Percentiles rank a stretch among this genome's conserved stretches.
These are phyloP conservation scores for Phaedon cochleariae DNA, from an alignment of 2,888 invertebrate species.

Conservation along the genomic window DNA sequence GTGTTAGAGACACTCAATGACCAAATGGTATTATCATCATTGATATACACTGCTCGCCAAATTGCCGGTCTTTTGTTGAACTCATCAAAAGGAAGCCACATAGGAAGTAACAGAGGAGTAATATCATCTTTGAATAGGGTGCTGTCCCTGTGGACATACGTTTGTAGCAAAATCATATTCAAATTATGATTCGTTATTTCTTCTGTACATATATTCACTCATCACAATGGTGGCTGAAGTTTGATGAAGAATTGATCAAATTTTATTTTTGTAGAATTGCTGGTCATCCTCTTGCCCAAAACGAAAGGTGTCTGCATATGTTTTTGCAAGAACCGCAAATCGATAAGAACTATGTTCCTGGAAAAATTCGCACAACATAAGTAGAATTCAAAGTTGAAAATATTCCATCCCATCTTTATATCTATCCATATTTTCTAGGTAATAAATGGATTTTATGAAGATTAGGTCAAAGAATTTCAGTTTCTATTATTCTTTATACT, in stretches of 20 bases:
- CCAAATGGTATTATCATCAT: too few relatives aligned
- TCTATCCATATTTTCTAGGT: constrained; percentile 21
- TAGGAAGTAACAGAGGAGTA: too few relatives aligned
- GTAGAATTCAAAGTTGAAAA: constrained; percentile 31
- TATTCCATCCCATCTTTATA: constrained; percentile 42
- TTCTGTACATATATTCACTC: not conserved
- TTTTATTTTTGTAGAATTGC: constrained; percentile 77
- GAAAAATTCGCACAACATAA: constrained; percentile 97
- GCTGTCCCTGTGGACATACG: too few relatives aligned
- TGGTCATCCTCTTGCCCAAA: constrained; percentile 98
- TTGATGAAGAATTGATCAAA: too few relatives aligned
- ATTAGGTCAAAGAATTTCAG: not conserved
- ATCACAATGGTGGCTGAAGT: not conserved
- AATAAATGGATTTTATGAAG: not conserved
- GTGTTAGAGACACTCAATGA: too few relatives aligned
- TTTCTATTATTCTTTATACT: not conserved
- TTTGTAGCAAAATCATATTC: too few relatives aligned
- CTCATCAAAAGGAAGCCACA: too few relatives aligned
- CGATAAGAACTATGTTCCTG: constrained; percentile 99
- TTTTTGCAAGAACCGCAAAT: constrained; percentile 97
- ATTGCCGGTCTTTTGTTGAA: too few relatives aligned
- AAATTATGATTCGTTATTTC: too few relatives aligned
- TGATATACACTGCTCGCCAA: too few relatives aligned
- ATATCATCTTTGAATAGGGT: too few relatives aligned
- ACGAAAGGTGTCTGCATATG: constrained; percentile 99